Percentiles rank a stretch among this genome's conserved stretches.
Conservation (phyloP, 1,140 invertebrate species). For the Drosophila ironensis region DNA sequence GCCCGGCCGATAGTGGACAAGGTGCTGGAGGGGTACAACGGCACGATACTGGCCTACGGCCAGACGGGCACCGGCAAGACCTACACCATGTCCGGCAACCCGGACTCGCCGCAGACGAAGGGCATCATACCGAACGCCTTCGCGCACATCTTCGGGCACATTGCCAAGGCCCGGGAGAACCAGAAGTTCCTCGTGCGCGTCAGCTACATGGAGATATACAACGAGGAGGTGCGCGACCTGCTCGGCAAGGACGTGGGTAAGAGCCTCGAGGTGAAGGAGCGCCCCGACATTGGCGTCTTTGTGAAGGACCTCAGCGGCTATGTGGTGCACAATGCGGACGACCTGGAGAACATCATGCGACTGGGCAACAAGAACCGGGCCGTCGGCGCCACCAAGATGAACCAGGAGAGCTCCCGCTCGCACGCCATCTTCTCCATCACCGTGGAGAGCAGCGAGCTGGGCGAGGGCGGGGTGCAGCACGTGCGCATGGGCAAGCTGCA, state of each 20-base stretch:
- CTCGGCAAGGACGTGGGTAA: constrained; percentile 89
- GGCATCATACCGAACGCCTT: constrained; percentile 98
- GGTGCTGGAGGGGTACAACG: constrained; percentile 97
- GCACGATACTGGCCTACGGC: constrained; percentile 98
- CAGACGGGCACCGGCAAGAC: constrained; percentile 99
- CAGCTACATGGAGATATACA: constrained; percentile 98
- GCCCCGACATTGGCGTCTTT: constrained; percentile 95
- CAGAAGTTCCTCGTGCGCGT: constrained; percentile 93
- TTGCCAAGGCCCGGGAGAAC: constrained; percentile 88
- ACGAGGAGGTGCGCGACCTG: constrained; percentile 97
- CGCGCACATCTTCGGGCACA: constrained; percentile 97
- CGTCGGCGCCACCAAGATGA: constrained; percentile 98
- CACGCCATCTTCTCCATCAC: constrained; percentile 99
- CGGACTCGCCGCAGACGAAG: constrained; percentile 90
- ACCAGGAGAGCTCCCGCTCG: constrained; percentile 97
- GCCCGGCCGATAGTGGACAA: constrained; percentile 96
- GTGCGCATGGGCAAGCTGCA: constrained; percentile 89
- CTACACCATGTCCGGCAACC: constrained; percentile 96
- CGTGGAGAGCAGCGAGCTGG: constrained; percentile 94
- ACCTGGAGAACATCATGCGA: constrained; percentile 95
- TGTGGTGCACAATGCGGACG: constrained; percentile 93
- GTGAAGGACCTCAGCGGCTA: constrained; percentile 94
- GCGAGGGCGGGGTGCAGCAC: constrained; percentile 87
- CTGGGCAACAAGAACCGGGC: constrained; percentile 93
- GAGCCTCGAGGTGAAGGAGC: constrained; percentile 88